Evolutionary conservation across 2,113 vertebrate species (phyloP).

Genomic region (Labeo rohita): DNA sequence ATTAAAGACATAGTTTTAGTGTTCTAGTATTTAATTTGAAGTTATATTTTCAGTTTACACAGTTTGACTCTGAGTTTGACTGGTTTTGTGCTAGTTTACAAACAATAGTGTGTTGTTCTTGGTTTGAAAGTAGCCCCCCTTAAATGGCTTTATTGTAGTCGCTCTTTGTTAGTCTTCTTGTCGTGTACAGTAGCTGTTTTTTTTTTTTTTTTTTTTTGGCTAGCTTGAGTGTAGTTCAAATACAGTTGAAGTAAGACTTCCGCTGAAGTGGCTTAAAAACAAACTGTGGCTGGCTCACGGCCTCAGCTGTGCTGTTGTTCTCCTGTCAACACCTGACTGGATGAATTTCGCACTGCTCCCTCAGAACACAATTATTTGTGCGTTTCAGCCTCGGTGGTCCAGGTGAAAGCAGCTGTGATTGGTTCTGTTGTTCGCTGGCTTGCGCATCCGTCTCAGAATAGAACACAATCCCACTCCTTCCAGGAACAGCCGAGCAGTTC

Average conservation of each 20-base stretch:
- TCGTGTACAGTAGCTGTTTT: background rate
- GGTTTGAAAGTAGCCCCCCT: background rate
- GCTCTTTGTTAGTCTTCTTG: background rate
- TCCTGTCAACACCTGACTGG: slow-evolving; percentile 34
- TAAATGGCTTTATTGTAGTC: background rate
- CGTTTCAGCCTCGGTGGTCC: slow-evolving; percentile 30
- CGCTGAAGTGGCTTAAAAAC: background rate
- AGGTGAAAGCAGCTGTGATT: slow-evolving; percentile 45
- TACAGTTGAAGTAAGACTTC: background rate
- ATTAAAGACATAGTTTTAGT: background rate
- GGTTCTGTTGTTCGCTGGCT: background rate
- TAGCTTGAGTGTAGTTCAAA: background rate
- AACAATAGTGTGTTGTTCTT: background rate
- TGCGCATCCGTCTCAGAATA: slow-evolving; percentile 13
- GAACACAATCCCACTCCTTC: slow-evolving; percentile 3
- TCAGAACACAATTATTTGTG: slow-evolving; percentile 20
- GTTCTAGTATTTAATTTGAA: background rate
- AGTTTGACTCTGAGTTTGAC: background rate
- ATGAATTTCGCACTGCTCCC: background rate
- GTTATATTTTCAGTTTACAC: background rate
- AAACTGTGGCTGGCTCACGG: background rate
- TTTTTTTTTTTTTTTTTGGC: background rate
- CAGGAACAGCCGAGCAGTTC: slow-evolving; percentile 7
- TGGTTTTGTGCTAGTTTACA: background rate
- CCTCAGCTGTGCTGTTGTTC: slow-evolving; percentile 39